Evolutionary conservation across 1,140 invertebrate species (phyloP).

Genomic region (Hydropsyche tenuis): DNA sequence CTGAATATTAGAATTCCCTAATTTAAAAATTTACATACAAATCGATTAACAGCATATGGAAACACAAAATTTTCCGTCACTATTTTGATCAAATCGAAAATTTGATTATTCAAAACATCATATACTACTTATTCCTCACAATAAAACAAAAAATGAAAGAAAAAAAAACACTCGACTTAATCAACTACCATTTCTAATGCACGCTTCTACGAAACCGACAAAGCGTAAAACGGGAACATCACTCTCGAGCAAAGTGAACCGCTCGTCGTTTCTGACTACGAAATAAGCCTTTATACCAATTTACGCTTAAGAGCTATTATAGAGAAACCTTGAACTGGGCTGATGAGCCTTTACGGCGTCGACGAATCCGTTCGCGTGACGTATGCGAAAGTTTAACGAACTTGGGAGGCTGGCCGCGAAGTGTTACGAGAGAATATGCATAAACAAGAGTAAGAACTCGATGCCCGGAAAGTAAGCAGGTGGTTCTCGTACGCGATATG

Average conservation of each 20-base stretch:
- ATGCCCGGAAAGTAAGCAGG: conserved; percentile 34
- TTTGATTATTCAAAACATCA: too few relatives aligned
- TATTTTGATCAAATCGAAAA: too few relatives aligned
- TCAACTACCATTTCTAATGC: conserved; percentile 7
- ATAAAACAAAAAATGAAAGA: too few relatives aligned
- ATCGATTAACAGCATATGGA: too few relatives aligned
- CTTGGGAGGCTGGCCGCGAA: conserved; percentile 35
- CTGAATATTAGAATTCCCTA: too few relatives aligned
- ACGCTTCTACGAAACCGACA: conserved; percentile 29
- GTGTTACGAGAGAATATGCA: conserved; percentile 42
- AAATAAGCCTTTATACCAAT: neutral
- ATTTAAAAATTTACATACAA: too few relatives aligned
- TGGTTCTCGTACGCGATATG: neutral
- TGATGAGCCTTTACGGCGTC: neutral
- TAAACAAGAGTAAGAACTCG: conserved; percentile 40
- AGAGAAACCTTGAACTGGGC: neutral
- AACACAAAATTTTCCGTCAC: too few relatives aligned
- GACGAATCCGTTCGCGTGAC: conserved; percentile 31
- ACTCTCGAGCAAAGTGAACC: conserved; percentile 33
- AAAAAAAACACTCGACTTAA: conserved; percentile 1
- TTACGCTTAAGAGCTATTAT: neutral
- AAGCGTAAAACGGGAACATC: conserved; percentile 30
- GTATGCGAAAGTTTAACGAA: conserved; percentile 45
- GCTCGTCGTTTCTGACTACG: neutral
- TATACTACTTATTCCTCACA: too few relatives aligned